Evolutionary conservation across 2,113 vertebrate genomes (phyloP), one percentile per base, ranked within the genome.

Genomic region (Rutilus rutilus): DNA sequence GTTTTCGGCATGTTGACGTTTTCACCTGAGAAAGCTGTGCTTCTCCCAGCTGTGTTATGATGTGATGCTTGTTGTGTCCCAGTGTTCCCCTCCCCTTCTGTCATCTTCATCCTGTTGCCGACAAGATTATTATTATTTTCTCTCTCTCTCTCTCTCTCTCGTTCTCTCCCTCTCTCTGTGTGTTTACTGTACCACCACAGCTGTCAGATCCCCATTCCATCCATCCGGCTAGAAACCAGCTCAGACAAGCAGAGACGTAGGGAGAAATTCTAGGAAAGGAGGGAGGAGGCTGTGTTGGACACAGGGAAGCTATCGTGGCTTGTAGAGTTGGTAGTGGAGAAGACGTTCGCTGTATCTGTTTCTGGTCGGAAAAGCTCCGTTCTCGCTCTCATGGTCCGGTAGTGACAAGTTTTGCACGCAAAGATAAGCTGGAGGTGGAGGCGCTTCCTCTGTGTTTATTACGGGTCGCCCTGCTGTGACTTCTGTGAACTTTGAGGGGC

Each of bases 41-140:
- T 73, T 75, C 50, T 25, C 23, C 67, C 78, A 82, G 67, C 85
- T 83, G 81, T 83, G 81, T n/a, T 25, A 69, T 69, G 25, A 42
- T 67, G 54, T 79, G 77, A 80, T 54, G 25, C 23, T 50, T 12
- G 67, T 27, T 8, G 67, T 27, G 47, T 80, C 47, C 30, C 78
- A 73, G 77, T 62, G 5, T 54, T 23, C 74, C 85, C 87, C 87
- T 79, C 85, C 87, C 65, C 57, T 50, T 30, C 73, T 79, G 85
- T 83, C 78, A 21, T 59, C 85, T 85, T 89, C 87, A 82, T 89
- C 82, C 85, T 79, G 74, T 54, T 79, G 39, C 85, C 64, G 74
- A 87, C 78, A 59, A 71, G 78, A 88, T 90, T 83, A 90, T 88
- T 87, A 83, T 88, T 86, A 50, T 89, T 88, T n/a, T 6, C 59